Percentiles rank a stretch among this genome's conserved stretches.
phyloP scores from a whole-genome alignment of 2,797 vertebrate species.

The Chrysocyon brachyurus region DNA sequence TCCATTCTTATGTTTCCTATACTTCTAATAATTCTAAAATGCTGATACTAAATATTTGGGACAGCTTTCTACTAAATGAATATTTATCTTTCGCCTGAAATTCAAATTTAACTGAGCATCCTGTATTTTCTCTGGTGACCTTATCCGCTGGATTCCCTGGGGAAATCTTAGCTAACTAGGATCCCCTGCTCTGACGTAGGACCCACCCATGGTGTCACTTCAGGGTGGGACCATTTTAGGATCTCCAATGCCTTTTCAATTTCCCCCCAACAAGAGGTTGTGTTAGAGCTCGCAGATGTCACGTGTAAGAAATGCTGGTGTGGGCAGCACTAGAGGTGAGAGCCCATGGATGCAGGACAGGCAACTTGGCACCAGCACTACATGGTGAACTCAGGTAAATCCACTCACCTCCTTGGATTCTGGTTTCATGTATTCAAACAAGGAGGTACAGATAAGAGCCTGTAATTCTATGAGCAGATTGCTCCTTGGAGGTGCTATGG shows the following conservation, averaged over 20 bases:
- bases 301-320: neutral
- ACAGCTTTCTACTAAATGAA: neutral
- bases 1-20: neutral
- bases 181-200: neutral
- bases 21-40: neutral
- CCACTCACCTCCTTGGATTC: too few species aligned
- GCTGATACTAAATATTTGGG: neutral
- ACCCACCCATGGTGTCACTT: neutral
- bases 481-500: too few species aligned
- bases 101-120: too few species aligned
- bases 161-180: too few species aligned
- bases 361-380: neutral
- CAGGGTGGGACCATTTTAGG: too few species aligned
- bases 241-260: neutral
- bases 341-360: fast-evolving
- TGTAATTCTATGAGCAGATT: too few species aligned
- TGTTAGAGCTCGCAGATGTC: neutral
- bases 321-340: neutral
- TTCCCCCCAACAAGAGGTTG: neutral
- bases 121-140: too few species aligned
- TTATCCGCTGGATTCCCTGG: neutral
- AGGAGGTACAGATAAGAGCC: too few species aligned
- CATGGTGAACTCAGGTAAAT: neutral
- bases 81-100: neutral
- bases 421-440: too few species aligned